A percentile compares a stretch with the other conserved stretches of the same genome.
Evolutionary conservation across 2,888 invertebrate genomes (phyloP).

Genomic region (Spodoptera picta): DNA sequence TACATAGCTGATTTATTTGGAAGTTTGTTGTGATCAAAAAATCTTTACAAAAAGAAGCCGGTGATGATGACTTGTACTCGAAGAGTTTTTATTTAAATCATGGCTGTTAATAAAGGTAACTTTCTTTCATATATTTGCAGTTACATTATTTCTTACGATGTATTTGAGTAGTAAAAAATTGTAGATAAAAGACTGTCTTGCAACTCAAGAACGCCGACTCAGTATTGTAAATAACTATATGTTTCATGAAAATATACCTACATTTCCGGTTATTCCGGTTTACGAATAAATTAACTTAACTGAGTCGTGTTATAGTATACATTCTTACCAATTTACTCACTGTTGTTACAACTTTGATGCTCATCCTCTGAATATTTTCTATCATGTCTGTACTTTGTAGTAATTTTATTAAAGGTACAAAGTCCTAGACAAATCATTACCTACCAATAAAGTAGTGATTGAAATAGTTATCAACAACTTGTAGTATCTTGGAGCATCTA

Average conservation of each 20-base stretch:
- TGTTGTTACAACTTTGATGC: not conserved
- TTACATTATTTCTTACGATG: not conserved
- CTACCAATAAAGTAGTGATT: no score
- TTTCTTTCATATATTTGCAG: conserved; percentile 37
- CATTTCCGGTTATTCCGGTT: conserved; percentile 41
- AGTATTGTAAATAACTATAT: conserved; percentile 34
- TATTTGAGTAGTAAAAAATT: conserved; percentile 7
- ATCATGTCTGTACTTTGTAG: not conserved
- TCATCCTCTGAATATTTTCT: not conserved
- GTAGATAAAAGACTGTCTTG: conserved; percentile 17
- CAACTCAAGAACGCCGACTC: conserved; percentile 32
- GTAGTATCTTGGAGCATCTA: no score
- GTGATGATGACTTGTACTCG: conserved; percentile 54
- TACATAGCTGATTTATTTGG: conserved; percentile 3
- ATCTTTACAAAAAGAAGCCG: conserved; percentile 40
- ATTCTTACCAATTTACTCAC: conserved; percentile 10
- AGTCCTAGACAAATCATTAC: not conserved
- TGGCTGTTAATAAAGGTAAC: conserved; percentile 68
- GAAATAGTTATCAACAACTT: no score
- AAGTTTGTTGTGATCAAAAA: conserved; percentile 39
- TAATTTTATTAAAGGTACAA: not conserved
- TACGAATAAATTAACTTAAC: conserved; percentile 5
- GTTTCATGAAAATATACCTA: conserved; percentile 36
- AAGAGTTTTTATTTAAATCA: conserved; percentile 57
- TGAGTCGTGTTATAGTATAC: conserved; percentile 15